Conservation (phyloP, 2,113 vertebrate species). For the Furnarius figulus region DNA sequence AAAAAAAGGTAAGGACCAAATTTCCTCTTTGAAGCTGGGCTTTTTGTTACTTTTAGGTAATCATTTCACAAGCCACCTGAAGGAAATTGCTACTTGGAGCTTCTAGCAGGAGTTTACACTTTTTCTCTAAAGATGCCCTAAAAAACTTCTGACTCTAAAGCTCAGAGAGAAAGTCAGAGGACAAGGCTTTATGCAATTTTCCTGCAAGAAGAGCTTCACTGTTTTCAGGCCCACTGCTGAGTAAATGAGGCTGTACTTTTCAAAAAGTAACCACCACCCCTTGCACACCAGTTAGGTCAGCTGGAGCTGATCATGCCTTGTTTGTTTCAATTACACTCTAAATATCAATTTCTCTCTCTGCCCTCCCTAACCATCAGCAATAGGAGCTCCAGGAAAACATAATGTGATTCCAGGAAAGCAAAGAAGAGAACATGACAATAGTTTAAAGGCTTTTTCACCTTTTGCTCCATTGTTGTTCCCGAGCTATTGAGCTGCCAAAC, state of each 20-base stretch:
- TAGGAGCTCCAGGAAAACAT: slow-evolving; percentile 34
- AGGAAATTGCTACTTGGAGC: background rate
- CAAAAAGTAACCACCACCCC: slow-evolving; percentile 33
- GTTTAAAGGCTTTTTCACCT: slow-evolving; percentile 68
- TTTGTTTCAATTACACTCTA: slow-evolving; percentile 33
- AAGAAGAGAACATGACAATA: background rate
- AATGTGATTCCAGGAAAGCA: slow-evolving; percentile 40
- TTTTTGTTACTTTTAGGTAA: background rate
- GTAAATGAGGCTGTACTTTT: slow-evolving; percentile 4
- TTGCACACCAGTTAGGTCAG: background rate
- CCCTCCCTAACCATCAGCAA: background rate
- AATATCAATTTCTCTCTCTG: slow-evolving; percentile 60
- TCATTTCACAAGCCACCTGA: background rate
- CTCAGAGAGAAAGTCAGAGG: background rate
- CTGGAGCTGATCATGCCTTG: slow-evolving; percentile 6
- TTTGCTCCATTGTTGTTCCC: slow-evolving; percentile 45
- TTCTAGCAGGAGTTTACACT: background rate
- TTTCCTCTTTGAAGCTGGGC: background rate
- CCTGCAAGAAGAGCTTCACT: background rate
- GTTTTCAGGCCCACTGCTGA: background rate
- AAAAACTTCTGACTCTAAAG: background rate
- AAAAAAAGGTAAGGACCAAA: background rate
- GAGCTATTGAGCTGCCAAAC: slow-evolving; percentile 45
- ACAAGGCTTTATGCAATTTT: background rate
- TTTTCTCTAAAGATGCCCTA: background rate